phyloP scores from a whole-genome alignment of 2,888 invertebrate genomes.

The Drosophila stalkeri region DNA sequence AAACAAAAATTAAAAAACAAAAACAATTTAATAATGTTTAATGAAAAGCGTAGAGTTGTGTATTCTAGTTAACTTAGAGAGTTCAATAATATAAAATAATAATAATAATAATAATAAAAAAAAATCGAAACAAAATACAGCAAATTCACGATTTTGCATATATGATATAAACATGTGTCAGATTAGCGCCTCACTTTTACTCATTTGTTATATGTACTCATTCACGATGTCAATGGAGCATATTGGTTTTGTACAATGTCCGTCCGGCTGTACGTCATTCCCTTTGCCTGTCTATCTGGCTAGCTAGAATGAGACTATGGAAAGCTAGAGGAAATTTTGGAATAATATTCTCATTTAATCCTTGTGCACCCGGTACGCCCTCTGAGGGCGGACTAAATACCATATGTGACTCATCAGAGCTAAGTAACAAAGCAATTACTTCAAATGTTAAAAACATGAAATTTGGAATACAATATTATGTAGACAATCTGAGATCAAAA shows the following conservation, averaged over 20 bases:
- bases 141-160: constrained; percentile 25
- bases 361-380: too few relatives aligned
- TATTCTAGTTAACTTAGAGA: constrained; percentile 37
- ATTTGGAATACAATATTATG: background rate
- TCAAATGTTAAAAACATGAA: background rate
- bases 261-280: background rate
- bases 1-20: background rate
- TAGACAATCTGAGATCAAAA: too few relatives aligned
- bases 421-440: too few relatives aligned
- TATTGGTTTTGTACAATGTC: background rate
- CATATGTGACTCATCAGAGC: too few relatives aligned
- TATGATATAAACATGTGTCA: constrained; percentile 5
- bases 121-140: constrained; percentile 8
- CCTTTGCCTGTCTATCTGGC: too few relatives aligned
- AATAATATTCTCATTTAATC: too few relatives aligned
- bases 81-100: constrained; percentile 30
- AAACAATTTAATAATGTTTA: constrained; percentile 22
- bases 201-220: background rate
- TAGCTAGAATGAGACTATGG: too few relatives aligned
- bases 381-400: too few relatives aligned
- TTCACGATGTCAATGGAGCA: background rate
- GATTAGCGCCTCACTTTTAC: background rate
- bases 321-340: too few relatives aligned
- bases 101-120: background rate
- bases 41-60: constrained; percentile 53